phyloP scores from a whole-genome alignment of 1,140 invertebrate genomes.

The Aphelenchoides besseyi region DNA sequence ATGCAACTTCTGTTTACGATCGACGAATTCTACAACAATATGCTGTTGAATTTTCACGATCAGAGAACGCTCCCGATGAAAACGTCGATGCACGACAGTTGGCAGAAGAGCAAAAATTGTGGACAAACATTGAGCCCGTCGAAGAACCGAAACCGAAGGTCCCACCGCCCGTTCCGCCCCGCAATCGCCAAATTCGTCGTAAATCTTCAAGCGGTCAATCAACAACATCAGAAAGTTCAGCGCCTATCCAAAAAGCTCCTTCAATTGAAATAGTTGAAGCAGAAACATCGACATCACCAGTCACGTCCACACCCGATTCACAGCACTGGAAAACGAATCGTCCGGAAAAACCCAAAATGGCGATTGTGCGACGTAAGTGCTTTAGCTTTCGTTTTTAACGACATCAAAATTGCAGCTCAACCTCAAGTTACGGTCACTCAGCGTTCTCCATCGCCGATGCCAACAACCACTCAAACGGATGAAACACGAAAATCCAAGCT shows the following conservation, averaged over 20 bases:
- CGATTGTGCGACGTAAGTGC: slow-evolving; percentile 47
- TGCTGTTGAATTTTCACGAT: slow-evolving; percentile 53
- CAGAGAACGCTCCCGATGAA: slow-evolving; percentile 32
- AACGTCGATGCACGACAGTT: slow-evolving; percentile 36
- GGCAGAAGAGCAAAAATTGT: slow-evolving; percentile 51
- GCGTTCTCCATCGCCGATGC: slow-evolving; percentile 42
- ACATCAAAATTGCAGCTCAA: too few relatives aligned
- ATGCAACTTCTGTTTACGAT: slow-evolving; percentile 36
- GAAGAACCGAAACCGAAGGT: slow-evolving; percentile 23
- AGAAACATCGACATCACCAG: not conserved
- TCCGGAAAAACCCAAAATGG: slow-evolving; percentile 42
- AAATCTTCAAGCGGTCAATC: not conserved
- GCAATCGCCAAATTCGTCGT: not conserved
- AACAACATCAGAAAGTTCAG: not conserved
- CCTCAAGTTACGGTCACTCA: slow-evolving; percentile 47
- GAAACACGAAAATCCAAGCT: slow-evolving; percentile 21
- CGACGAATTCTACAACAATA: slow-evolving; percentile 53
- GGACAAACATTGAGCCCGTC: slow-evolving; percentile 39
- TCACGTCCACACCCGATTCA: not conserved
- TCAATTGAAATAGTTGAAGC: not conserved
- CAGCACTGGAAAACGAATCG: slow-evolving; percentile 34
- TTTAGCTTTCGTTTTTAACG: too few relatives aligned
- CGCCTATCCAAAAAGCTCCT: not conserved
- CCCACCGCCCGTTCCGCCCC: slow-evolving; percentile 24
- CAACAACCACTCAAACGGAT: slow-evolving; percentile 22